Percentiles rank a stretch among this genome's conserved stretches.
Conservation (phyloP, 2,797 vertebrate genomes). For the Acanthornis magna region DNA sequence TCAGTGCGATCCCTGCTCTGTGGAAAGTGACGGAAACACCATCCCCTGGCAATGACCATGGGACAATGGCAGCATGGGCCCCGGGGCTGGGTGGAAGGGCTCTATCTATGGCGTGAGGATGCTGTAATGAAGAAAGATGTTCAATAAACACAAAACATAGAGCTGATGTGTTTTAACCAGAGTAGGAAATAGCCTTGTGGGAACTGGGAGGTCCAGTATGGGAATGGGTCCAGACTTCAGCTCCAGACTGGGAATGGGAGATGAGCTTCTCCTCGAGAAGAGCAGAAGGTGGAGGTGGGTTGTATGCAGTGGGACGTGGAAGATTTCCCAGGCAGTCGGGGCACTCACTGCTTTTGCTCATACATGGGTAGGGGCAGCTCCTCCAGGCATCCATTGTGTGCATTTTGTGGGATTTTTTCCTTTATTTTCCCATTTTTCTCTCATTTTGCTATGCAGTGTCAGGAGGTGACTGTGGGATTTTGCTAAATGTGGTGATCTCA, state of each 20-base stretch:
- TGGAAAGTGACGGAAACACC: rapidly evolving
- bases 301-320: rapidly evolving
- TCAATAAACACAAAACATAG: neutral
- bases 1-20: rapidly evolving
- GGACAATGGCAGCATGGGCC: neutral
- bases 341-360: neutral
- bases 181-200: neutral
- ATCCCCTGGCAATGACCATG: rapidly evolving
- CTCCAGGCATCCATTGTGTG: neutral
- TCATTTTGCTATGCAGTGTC: rapidly evolving
- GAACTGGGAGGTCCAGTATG: neutral
- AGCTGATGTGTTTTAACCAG: neutral
- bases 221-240: neutral
- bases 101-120: neutral
- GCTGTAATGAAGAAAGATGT: neutral
- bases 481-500: neutral
- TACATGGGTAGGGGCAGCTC: rapidly evolving
- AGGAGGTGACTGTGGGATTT: neutral
- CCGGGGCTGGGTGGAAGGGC: neutral
- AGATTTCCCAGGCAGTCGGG: neutral
- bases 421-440: neutral
- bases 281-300: neutral
- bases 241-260: neutral
- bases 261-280: neutral
- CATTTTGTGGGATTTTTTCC: neutral